Evolutionary conservation across 2,888 invertebrate genomes (phyloP), one percentile per base, ranked within the genome.

Genomic region (Tipula helvola): DNA sequence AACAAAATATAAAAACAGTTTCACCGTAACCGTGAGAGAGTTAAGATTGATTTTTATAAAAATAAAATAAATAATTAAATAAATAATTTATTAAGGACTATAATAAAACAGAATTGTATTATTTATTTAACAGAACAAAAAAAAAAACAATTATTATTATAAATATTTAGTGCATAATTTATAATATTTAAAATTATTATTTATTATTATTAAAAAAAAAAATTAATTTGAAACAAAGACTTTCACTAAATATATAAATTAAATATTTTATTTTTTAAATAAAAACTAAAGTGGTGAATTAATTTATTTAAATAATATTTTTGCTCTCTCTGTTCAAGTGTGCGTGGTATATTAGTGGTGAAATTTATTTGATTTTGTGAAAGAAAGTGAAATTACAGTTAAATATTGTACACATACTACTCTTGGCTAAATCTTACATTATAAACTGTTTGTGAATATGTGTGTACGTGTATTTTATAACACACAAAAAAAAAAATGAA

Each of bases 1-100:
- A 71, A 71, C 71, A 71, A 71, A 71, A 71, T 28, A 71, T 18
- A 71, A 71, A 52, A 71, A 71, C 71, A 71, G 71, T 71, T 71
- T 71, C 71, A 71, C 71, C 71, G 71, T 71, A 71, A 71, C 71
- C 71, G 71, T 71, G 71, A 71, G 71, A 71, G 71, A 71, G 71
- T 71, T 71, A 71, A 71, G 71, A 71, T 71, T 71, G 71, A 71
- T 71, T 71, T 71, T 71, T 71, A 18, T 71, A 71, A 28, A 71
- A 71, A 71, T 28, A 57, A 52, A n/a, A 52, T 5, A n/a, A 52
- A 52, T 52, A 28, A 39, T 7, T 39, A 39, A 39, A 39, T 39
- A 39, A 52, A 71, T 71, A 71, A 71, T 28, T 71, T 71, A 71
- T 71, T 71, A 71, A 71, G 71, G 71, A 71, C 71, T 10, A 57